Conservation (phyloP, 2,797 vertebrate species). For the Darevskia nairensis region DNA sequence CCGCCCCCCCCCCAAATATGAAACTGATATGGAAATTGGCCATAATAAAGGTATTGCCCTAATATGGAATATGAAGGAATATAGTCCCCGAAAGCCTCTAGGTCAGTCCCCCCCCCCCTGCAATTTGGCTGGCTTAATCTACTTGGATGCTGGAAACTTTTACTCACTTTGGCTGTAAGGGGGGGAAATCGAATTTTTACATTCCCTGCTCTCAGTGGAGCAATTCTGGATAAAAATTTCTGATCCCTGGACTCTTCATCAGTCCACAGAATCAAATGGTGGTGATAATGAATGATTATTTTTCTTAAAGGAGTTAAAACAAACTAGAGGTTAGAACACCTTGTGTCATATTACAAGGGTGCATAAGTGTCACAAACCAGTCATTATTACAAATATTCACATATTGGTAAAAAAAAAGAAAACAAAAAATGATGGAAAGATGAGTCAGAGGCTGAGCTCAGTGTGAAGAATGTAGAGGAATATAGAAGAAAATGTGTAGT, state of each 20-base stretch:
- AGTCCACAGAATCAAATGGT: neutral
- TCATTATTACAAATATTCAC: neutral
- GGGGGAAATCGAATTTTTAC: too few species aligned
- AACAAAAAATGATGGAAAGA: neutral
- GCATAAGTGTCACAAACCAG: neutral
- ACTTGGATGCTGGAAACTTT: conserved; percentile 6
- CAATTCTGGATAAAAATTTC: neutral
- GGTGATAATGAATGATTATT: neutral
- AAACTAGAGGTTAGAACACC: neutral
- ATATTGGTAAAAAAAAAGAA: too few species aligned
- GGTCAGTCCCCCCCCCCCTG: too few species aligned
- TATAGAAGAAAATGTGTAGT: neutral
- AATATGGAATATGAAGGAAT: too few species aligned
- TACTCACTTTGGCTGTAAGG: neutral
- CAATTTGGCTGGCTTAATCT: neutral
- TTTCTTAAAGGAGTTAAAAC: neutral
- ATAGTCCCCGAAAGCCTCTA: too few species aligned
- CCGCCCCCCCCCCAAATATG: too few species aligned
- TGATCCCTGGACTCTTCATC: neutral
- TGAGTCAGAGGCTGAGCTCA: neutral
- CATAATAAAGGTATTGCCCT: too few species aligned
- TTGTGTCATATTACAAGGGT: too few species aligned
- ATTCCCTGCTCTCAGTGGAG: neutral
- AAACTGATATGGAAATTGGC: too few species aligned
- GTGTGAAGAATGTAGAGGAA: neutral